phyloP scores from a whole-genome alignment of 1,140 invertebrate species.

The Scaptomyza hsui region DNA sequence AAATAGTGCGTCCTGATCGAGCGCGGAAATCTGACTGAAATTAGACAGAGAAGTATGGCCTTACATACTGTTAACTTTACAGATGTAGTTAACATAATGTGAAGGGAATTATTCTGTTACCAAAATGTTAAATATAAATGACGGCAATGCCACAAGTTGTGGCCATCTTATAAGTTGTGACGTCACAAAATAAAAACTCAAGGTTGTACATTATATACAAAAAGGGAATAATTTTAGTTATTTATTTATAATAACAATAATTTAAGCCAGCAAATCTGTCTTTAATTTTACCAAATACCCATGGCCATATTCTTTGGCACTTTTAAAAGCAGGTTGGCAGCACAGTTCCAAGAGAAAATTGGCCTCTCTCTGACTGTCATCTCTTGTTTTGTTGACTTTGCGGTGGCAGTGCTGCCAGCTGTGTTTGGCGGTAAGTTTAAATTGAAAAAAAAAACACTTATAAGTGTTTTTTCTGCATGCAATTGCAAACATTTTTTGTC shows the following conservation, averaged over 20 bases:
- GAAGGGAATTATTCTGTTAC: conserved; percentile 7
- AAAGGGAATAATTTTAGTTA: too few species aligned
- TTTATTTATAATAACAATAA: too few species aligned
- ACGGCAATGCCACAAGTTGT: conserved; percentile 14
- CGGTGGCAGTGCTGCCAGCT: not conserved
- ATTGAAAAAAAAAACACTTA: too few species aligned
- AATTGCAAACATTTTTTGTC: too few species aligned
- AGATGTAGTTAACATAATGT: conserved; percentile 5
- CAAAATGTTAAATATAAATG: not conserved
- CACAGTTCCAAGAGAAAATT: too few species aligned
- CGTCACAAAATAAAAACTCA: conserved; percentile 1
- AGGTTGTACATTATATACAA: not conserved
- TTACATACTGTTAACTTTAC: not conserved
- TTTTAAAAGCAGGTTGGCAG: not conserved
- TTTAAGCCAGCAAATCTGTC: too few species aligned
- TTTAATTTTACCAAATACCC: too few species aligned
- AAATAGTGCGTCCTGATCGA: conserved; percentile 17
- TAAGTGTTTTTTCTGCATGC: too few species aligned
- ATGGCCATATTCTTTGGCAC: too few species aligned
- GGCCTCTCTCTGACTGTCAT: too few species aligned
- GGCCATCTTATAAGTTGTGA: not conserved
- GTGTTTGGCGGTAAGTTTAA: conserved; percentile 2
- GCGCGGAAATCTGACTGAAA: conserved; percentile 35
- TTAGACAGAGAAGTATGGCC: not conserved
- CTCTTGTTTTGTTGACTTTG: too few species aligned